A percentile compares a stretch with the other conserved stretches of the same genome.
Evolutionary conservation across 1,140 invertebrate species (phyloP).

Genomic region (Battus philenor): DNA sequence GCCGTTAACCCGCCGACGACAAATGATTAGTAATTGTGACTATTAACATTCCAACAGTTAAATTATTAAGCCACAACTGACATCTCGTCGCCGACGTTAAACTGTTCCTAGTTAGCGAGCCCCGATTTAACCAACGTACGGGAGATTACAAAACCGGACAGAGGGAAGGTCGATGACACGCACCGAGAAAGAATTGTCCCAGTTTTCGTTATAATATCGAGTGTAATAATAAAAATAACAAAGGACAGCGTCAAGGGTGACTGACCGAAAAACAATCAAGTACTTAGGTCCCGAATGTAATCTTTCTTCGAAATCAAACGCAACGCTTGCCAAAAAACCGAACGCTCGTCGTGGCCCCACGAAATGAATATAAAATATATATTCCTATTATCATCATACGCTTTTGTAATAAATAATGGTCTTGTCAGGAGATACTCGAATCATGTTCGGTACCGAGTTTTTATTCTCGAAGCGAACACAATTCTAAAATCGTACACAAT

Average conservation of each 20-base stretch:
- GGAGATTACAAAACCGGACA: conserved; percentile 16
- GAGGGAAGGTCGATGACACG: conserved; percentile 18
- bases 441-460: conserved; percentile 35
- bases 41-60: conserved; percentile 13
- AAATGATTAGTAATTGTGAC: conserved; percentile 11
- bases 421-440: conserved; percentile 40
- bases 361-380: conserved; percentile 50
- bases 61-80: conserved; percentile 1
- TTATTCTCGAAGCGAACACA: conserved; percentile 30
- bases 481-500: conserved; percentile 3
- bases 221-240: conserved; percentile 47
- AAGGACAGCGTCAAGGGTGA: conserved; percentile 41
- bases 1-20: conserved; percentile 1
- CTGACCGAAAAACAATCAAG: conserved; percentile 68
- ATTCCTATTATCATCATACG: conserved; percentile 50
- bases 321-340: conserved; percentile 60
- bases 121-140: not conserved
- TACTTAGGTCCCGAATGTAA: conserved; percentile 66
- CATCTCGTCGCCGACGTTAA: not conserved
- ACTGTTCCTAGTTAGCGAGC: not conserved
- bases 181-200: conserved; percentile 31
- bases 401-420: conserved; percentile 57
- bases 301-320: conserved; percentile 62
- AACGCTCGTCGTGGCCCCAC: conserved; percentile 30
- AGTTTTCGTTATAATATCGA: conserved; percentile 42